Evolutionary conservation across 2,797 vertebrate genomes (phyloP).

Genomic region (Melanotaenia pygmaea): DNA sequence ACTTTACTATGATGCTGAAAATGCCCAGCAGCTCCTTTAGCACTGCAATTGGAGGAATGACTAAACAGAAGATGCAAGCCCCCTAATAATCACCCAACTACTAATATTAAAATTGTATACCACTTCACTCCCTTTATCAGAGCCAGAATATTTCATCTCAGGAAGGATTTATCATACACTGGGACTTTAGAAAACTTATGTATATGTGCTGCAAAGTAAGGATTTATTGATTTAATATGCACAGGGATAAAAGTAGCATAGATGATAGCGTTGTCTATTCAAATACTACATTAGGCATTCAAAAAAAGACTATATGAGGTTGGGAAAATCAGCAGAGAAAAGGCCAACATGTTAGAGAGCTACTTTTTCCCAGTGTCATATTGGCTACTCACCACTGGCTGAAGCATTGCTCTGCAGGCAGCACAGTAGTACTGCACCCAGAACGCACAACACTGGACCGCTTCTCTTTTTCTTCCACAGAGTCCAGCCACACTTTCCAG

Average conservation of each 20-base stretch:
- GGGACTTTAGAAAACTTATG: constrained; percentile 53
- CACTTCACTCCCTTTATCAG: constrained; percentile 35
- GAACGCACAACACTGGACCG: constrained; percentile 74
- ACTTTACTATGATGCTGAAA: background rate
- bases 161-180: constrained; percentile 42
- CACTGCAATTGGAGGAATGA: background rate
- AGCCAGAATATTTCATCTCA: constrained; percentile 50
- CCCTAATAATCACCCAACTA: too few relatives aligned
- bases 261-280: background rate
- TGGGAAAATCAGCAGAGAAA: background rate
- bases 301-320: background rate
- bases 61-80: background rate
- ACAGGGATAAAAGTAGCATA: background rate
- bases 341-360: background rate
- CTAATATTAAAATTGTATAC: constrained; percentile 24
- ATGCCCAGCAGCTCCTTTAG: background rate
- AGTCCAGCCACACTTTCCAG: constrained; percentile 79
- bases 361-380: background rate
- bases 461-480: constrained; percentile 81
- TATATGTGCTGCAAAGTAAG: constrained; percentile 26
- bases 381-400: constrained; percentile 67
- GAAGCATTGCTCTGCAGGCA: constrained; percentile 76
- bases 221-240: background rate
- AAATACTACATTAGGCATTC: background rate
- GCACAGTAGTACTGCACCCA: constrained; percentile 78